Evolutionary conservation across 2,113 vertebrate genomes (phyloP).

Genomic region (Callorhinus ursinus): DNA sequence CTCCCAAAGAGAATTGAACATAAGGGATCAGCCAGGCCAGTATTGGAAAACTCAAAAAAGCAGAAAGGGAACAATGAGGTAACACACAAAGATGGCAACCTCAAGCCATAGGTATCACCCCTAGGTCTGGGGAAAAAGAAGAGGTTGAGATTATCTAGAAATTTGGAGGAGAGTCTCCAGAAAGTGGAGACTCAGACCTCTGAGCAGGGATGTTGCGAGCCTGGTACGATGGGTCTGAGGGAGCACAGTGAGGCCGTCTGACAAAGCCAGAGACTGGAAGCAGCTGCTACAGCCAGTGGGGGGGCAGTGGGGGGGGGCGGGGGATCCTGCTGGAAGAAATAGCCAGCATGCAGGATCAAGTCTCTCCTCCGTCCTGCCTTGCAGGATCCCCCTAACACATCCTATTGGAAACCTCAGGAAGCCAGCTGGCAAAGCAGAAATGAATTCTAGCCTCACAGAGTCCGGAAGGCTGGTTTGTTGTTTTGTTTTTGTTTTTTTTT

Average conservation of each 20-base stretch:
- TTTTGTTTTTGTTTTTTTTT: no score
- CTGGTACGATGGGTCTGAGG: neutral
- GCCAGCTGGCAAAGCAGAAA: neutral
- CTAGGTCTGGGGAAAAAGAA: neutral
- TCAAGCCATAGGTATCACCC: neutral
- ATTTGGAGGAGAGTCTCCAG: neutral
- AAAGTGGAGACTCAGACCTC: neutral
- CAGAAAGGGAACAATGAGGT: neutral
- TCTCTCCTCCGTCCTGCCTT: neutral
- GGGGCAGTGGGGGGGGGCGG: accelerated
- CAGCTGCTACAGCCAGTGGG: neutral
- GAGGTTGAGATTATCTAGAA: neutral
- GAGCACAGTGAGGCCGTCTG: neutral
- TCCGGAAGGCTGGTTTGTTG: neutral
- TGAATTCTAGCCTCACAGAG: neutral
- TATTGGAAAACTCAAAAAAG: neutral
- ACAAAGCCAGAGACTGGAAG: neutral
- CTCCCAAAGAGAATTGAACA: neutral
- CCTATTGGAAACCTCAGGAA: neutral
- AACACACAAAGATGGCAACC: neutral
- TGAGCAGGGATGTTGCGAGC: neutral
- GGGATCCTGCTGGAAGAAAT: neutral
- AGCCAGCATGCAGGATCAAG: neutral
- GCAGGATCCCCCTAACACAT: accelerated
- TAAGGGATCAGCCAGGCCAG: neutral